Percentiles rank a stretch among this genome's conserved stretches.
Conservation (phyloP, 2,888 invertebrate species). For the Lysandra coridon region DNA sequence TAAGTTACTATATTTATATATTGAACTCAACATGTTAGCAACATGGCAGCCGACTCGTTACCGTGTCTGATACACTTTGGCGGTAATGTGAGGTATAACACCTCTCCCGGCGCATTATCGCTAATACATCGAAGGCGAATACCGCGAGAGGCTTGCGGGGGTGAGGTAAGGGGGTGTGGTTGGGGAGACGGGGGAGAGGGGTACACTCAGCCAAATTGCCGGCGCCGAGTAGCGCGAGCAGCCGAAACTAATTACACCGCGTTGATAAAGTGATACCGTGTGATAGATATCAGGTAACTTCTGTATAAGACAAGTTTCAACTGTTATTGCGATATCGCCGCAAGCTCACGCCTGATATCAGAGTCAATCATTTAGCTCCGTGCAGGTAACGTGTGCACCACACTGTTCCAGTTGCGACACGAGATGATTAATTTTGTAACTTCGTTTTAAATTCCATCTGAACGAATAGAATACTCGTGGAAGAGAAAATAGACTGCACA, state of each 20-base stretch:
- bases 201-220: constrained; percentile 14
- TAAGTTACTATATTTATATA: not conserved
- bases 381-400: not conserved
- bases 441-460: not conserved
- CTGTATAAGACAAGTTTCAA: not conserved
- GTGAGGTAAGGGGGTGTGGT: not conserved
- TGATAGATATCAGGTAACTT: not conserved
- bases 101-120: constrained; percentile 15
- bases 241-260: constrained; percentile 4
- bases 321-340: not conserved
- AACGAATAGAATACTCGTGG: not conserved
- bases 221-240: not conserved
- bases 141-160: not conserved
- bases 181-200: not conserved
- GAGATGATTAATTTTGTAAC: not conserved
- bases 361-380: not conserved
- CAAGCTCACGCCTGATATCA: not conserved
- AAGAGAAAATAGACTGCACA: not conserved
- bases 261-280: not conserved
- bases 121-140: constrained; percentile 11
- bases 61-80: not conserved
- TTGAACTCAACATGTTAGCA: not conserved
- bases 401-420: not conserved
- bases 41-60: not conserved
- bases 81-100: not conserved